Conservation (phyloP, 2,113 vertebrate genomes). For the Holacanthus passer region DNA sequence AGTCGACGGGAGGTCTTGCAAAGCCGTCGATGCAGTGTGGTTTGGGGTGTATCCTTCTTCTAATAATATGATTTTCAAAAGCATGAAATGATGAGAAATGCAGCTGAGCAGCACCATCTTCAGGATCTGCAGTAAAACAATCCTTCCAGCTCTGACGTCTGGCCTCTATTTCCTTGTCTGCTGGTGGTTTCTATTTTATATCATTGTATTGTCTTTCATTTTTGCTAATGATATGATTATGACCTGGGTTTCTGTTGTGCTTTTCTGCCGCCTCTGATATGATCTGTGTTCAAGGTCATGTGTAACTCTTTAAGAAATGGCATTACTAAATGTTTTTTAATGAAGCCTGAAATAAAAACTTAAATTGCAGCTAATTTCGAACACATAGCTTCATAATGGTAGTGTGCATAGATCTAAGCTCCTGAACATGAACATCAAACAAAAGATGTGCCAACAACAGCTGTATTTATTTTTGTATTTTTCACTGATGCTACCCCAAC, state of each 20-base stretch:
- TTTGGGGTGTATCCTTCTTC: not conserved
- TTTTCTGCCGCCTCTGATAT: not conserved
- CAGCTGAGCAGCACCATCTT: constrained; percentile 59
- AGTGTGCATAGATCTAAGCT: constrained; percentile 17
- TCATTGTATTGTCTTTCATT: not conserved
- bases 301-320: too few relatives aligned
- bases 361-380: not conserved
- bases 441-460: constrained; percentile 17
- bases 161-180: not conserved
- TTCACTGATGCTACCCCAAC: constrained; percentile 33
- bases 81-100: not conserved
- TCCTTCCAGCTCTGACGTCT: constrained; percentile 3
- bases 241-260: not conserved
- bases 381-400: not conserved
- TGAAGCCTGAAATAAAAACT: not conserved
- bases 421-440: constrained; percentile 12
- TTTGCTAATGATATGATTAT: not conserved
- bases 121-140: constrained; percentile 36
- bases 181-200: not conserved
- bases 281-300: not conserved
- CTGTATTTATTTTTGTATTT: constrained; percentile 29
- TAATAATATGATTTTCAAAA: not conserved
- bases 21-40: not conserved
- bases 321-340: not conserved
- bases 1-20: not conserved